Base-by-base conservation (phyloP, 2,113 vertebrate genomes). In the Urocynchramus pylzowi region DNA sequence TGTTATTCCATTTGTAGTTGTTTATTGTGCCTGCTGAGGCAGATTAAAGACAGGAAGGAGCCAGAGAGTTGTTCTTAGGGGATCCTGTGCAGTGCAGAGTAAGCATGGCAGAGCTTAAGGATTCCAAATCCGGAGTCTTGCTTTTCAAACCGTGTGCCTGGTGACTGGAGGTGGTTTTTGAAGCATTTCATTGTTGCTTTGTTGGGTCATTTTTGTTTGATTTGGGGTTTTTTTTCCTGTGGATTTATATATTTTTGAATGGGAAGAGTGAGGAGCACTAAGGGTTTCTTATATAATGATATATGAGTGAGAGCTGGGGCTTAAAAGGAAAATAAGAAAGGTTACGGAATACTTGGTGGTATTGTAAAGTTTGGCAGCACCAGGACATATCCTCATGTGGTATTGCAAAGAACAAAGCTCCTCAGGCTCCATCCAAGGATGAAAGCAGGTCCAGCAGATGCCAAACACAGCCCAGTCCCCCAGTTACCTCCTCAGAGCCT, bases 1-100 rank as follows among this genome's bases (percentile, higher is more conserved):
- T 75, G 35, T 90, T 97, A 47, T 95, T 91, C 96, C 86, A 94
- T 95, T 97, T 97, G 95, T 88, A 95, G 92, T 81, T 93, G 97
- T 98, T 96, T 97, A 96, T 97, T 82, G 59, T 67, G 69, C 83
- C 96, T 57, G 35, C 91, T 87, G 95, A 95, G 67, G 87, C 95
- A 93, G 74, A 93, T 94, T 70, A 93, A 89, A 91, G 92, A 24
- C 49, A 41, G 60, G 74, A 93, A 95, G 93, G 68, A 94, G 71
- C 49, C 76, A 3, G 59, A 41, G 64, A 56, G 56, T 59, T 78
- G 85, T 88, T 90, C 79, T 31, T 9, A 31, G 63, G 69, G 81
- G 37, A 61, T 94, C n/a, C 77, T 42, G 82, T 28, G 74, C 19
- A 5, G 65, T 59, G 21, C 3, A 7, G 79, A 89, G 68, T 35